phyloP scores from a whole-genome alignment of 30 jellyfish, hydroid and myxozoan genomes.

The Turritopsis dohrnii region DNA sequence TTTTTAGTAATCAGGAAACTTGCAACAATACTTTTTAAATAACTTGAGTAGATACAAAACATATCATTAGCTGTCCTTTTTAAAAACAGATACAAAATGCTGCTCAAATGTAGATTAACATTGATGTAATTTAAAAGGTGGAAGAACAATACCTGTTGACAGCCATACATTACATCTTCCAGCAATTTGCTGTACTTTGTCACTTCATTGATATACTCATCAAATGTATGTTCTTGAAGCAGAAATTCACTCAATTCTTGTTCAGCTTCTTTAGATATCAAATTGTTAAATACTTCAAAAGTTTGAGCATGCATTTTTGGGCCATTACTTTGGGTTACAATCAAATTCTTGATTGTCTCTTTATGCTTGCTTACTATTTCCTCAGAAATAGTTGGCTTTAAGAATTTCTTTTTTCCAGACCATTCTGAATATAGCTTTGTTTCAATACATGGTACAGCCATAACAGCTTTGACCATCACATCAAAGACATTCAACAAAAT shows the following conservation, averaged over 20 bases:
- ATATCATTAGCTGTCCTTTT: too few species aligned
- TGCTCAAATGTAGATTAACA: too few species aligned
- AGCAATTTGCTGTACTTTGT: conserved; percentile 58
- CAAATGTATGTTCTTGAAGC: conserved; percentile 58
- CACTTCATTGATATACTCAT: conserved; percentile 61
- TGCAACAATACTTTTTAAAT: too few species aligned
- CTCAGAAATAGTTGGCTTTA: conserved; percentile 65
- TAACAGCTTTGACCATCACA: conserved; percentile 84
- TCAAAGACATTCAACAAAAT: conserved; percentile 74
- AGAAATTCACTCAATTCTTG: conserved; percentile 55
- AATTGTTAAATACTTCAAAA: conserved; percentile 38
- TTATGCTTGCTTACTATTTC: conserved; percentile 51
- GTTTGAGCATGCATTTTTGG: conserved; percentile 59
- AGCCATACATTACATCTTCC: conserved; percentile 65
- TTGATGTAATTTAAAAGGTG: neutral
- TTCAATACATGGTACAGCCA: conserved; percentile 85
- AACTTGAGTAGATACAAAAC: too few species aligned
- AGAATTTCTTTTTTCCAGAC: conserved; percentile 61
- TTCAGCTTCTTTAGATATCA: conserved; percentile 72
- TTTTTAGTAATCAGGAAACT: too few species aligned
- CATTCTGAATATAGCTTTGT: conserved; percentile 87
- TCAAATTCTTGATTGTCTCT: conserved; percentile 41
- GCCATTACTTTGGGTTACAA: conserved; percentile 57
- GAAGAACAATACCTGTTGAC: conserved; percentile 50
- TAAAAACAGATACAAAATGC: too few species aligned